Base-by-base conservation (phyloP, 2,113 vertebrate genomes). In the Cyphomyrus discorhynchus region DNA sequence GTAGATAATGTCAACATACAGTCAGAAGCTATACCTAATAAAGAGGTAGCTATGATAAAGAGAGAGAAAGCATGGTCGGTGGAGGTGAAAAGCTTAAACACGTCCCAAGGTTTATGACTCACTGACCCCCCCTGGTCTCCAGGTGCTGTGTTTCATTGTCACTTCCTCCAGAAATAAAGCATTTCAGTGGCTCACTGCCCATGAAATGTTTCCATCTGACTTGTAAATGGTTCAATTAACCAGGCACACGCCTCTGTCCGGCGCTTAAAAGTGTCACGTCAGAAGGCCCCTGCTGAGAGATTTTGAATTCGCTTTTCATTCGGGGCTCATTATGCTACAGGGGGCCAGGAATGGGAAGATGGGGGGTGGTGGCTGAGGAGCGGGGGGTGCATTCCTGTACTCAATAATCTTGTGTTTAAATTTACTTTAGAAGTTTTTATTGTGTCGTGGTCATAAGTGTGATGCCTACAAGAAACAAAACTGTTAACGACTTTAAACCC, bases 221-320 rank as follows among this genome's bases (percentile, higher is more conserved):
- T 93, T 95, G 93, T 94, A 96, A 96, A 95, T 96, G 95, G 95
- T 96, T 95, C 94, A 96, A 96, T 96, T 96, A 96, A 93, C 90
- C 91, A 92, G 92, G 89, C 90, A 89, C 53, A 84, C 62, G 50
- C 7, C 13, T 11, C 7, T 46, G 50, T 70, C 49, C 31, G 13
- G 70, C 66, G 7, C 11, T 77, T 50, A 27, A 85, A 46, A 62
- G 92, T 82, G 11, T 90, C 84, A 27, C 56, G 58, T 50, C 39
- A 35, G 52, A n/a, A 70, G 91, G 87, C 21, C 87, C 3, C 92
- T 88, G 88, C 89, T 91, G 92, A 90, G 93, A 52, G 93, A 91
- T 91, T 86, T 53, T 10, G 45, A 89, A 91, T 93, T 89, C 95
- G 94, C 93, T 95, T 91, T 95, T 94, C 94, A 95, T 95, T 95